Evolutionary conservation across 2,888 invertebrate genomes (phyloP), one percentile per base, ranked within the genome.

Genomic region (Nymphalis urticae): DNA sequence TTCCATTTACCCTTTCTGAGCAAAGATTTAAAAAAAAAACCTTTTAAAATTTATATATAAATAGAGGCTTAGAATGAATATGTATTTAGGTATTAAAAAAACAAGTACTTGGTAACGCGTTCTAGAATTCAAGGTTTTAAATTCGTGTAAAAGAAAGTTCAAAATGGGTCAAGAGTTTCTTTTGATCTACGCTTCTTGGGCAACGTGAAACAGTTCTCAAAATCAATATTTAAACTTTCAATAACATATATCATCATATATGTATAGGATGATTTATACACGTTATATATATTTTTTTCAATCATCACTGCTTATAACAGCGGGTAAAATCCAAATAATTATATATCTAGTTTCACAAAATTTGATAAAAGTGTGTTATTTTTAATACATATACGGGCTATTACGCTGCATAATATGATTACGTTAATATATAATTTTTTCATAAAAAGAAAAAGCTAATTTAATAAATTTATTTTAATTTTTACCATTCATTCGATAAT

Each of bases 91-190:
- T 21, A 21, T 21, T 21, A 21, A 21, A 60, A 53, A n/a, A 56
- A n/a, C 54, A 63, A 62, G 68, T 56, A 36, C 48, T 60, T 13
- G 2, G 42, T 10, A 66, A 54, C 50, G 60, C 61, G 62, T 66
- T 66, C 65, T 48, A 56, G 54, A 60, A 54, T 62, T 54, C 64
- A 60, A 16, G 42, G 60, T 21, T 63, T 64, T 51, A 60, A 60
- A 63, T 60, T 64, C 51, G 51, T 65, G 62, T 54, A 70, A 50
- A 61, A 65, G 62, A 62, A 58, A 53, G 32, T 59, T 48, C 59
- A 65, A 66, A 69, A 59, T 68, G 54, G 65, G 68, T 63, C 68
- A 65, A 68, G 65, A 36, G 58, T 32, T 21, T 58, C 68, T 68
- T 71, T 68, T 65, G 51, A 65, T 24, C 59, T 67, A 63, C 50